Base-by-base conservation (phyloP, 2,797 vertebrate genomes). In the Hybognathus amarus region DNA sequence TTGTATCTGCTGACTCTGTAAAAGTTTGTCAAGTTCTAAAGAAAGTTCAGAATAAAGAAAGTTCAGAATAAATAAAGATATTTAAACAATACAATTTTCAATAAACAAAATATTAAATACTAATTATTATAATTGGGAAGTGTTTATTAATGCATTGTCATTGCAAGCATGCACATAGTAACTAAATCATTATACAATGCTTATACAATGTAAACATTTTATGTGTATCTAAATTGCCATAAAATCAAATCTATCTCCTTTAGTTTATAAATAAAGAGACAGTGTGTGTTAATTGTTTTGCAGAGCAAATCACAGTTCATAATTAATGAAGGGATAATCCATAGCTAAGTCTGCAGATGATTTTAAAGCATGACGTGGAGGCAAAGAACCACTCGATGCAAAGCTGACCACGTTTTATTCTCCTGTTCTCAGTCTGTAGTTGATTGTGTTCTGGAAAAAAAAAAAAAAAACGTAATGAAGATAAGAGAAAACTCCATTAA, bases 371-470 rank as follows among this genome's bases (percentile, higher is more conserved):
- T 64, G 27, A 17, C 2, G 12, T 45, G 4, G 64, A 67, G 33
- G 11, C 12, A 54, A 54, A 52, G 18, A 52, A 13, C 1, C 5
- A n/a, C 27, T 33, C 5, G 1, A 2, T 13, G 30, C 3, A 13
- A 54, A 75, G 56, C 50, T 9, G 12, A 56, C 71, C 71, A 9
- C 38, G 50, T 38, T 74, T 54, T 54, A 75, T 36, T 75, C 5
- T 56, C 30, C 47, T 38, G 20, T 75, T 74, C 30, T 75, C 71
- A 54, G 20, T 38, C 50, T 74, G 10, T 54, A 74, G 50, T 54
- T 36, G 11, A 36, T 22, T 9, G 20, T 38, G 18, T 15, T n/a
- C 71, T 74, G 27, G 6, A 7, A 36, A 40, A n/a, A n/a, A 22
- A 40, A n/a, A n/a, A 22, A 15, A 52, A 0, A 50, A 10, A 20